These are phyloP conservation scores for Melinaea menophilus DNA, from an alignment of 2,888 invertebrate genomes.

Conservation along the genomic window DNA sequence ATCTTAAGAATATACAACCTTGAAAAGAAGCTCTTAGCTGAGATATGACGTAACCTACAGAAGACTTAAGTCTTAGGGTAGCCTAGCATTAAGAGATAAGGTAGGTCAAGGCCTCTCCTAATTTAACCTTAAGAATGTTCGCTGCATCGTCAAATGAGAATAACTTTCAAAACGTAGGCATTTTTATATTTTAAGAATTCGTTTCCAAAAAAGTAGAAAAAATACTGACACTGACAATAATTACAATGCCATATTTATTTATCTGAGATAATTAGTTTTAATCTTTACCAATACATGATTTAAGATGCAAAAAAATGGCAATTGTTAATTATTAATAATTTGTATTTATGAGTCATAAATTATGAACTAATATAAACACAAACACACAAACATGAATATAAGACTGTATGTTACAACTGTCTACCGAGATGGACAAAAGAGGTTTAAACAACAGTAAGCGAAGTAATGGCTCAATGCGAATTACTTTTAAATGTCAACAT, in stretches of 20 bases:
- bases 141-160: conserved; percentile 2
- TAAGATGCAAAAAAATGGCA: no score
- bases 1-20: conserved; percentile 6
- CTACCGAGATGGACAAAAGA: neutral
- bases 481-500: conserved; percentile 13
- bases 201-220: no score
- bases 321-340: no score
- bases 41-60: conserved; percentile 6
- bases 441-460: neutral
- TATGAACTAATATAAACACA: no score
- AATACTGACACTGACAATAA: neutral
- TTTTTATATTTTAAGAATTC: neutral
- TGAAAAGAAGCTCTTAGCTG: conserved; percentile 2
- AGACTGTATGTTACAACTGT: neutral
- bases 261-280: neutral
- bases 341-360: no score
- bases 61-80: conserved; percentile 9
- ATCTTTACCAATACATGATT: no score
- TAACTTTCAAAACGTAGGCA: neutral
- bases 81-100: conserved; percentile 18
- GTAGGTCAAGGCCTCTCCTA: conserved; percentile 21
- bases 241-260: neutral
- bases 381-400: no score
- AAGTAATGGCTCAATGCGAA: conserved; percentile 8
- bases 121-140: conserved; percentile 16